A percentile compares a stretch with the other conserved stretches of the same genome.
Evolutionary conservation across 2,888 invertebrate species (phyloP).

Genomic region (Junonia oenone): DNA sequence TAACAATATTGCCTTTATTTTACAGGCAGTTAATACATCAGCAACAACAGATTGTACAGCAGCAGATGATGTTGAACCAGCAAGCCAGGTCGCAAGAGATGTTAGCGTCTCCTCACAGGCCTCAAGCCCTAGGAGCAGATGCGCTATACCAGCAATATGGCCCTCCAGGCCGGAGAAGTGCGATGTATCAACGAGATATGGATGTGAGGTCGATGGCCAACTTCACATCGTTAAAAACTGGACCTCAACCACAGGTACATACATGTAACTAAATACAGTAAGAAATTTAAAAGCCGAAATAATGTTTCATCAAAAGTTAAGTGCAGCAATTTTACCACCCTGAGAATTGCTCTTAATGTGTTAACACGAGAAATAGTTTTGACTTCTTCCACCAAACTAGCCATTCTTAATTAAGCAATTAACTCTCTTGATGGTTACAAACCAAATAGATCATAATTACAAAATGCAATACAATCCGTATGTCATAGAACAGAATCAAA

Average conservation of each 20-base stretch:
- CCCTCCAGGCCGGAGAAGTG: slow-evolving; percentile 64
- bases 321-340: neutral
- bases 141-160: slow-evolving; percentile 73
- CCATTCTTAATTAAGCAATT: neutral
- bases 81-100: slow-evolving; percentile 80
- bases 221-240: slow-evolving; percentile 66
- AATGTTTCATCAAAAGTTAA: neutral
- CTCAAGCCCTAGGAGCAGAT: slow-evolving; percentile 67
- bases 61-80: slow-evolving; percentile 70
- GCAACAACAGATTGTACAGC: slow-evolving; percentile 72
- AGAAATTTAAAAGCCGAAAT: neutral
- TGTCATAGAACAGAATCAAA: slow-evolving; percentile 23
- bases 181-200: slow-evolving; percentile 65
- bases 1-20: slow-evolving; percentile 6
- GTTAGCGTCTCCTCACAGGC: slow-evolving; percentile 63
- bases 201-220: slow-evolving; percentile 69
- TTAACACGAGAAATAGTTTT: neutral
- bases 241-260: slow-evolving; percentile 58
- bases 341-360: neutral
- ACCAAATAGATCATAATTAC: slow-evolving; percentile 12
- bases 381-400: neutral
- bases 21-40: slow-evolving; percentile 69
- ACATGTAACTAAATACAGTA: neutral
- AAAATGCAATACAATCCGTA: slow-evolving; percentile 12
- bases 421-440: neutral